A percentile compares a stretch with the other conserved stretches of the same genome.
Evolutionary conservation across 64 coral and sea anemone species (phyloP).

Genomic region (Platygyra sinensis): DNA sequence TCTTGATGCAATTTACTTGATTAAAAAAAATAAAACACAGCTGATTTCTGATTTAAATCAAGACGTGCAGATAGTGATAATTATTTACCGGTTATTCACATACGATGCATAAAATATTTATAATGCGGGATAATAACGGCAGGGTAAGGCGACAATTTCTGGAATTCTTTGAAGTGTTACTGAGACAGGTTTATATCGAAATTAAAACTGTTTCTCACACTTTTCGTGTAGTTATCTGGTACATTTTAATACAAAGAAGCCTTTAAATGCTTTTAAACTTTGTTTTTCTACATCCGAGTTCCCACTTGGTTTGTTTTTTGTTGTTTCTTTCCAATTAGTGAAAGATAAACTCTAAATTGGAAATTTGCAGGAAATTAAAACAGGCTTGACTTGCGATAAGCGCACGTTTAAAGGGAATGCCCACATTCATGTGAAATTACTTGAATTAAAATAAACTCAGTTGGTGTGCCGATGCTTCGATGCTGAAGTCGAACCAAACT

Average conservation of each 20-base stretch:
- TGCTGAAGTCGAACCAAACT: not conserved
- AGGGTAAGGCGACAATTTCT: not conserved
- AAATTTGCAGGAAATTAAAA: constrained; percentile 49
- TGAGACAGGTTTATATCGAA: not conserved
- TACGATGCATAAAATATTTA: constrained; percentile 4
- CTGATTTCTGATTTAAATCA: not conserved
- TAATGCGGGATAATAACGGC: not conserved
- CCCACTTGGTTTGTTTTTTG: not conserved
- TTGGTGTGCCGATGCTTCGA: not conserved
- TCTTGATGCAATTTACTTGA: not conserved
- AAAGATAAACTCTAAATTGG: constrained; percentile 13
- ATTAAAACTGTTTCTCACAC: not conserved
- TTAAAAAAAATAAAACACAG: not conserved
- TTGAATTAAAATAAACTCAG: constrained; percentile 8
- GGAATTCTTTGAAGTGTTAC: not conserved
- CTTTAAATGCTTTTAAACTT: not conserved
- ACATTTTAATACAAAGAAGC: not conserved
- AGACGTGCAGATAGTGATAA: constrained; percentile 7
- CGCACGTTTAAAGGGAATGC: not conserved
- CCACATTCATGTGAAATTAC: not conserved
- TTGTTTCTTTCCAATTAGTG: constrained; percentile 4
- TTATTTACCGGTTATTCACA: not conserved
- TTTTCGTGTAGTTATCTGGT: not conserved
- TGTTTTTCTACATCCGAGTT: not conserved
- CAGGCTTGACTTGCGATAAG: not conserved